These are phyloP conservation scores for Micrasema longulum DNA, from an alignment of 1,140 invertebrate genomes.

Conservation along the genomic window DNA sequence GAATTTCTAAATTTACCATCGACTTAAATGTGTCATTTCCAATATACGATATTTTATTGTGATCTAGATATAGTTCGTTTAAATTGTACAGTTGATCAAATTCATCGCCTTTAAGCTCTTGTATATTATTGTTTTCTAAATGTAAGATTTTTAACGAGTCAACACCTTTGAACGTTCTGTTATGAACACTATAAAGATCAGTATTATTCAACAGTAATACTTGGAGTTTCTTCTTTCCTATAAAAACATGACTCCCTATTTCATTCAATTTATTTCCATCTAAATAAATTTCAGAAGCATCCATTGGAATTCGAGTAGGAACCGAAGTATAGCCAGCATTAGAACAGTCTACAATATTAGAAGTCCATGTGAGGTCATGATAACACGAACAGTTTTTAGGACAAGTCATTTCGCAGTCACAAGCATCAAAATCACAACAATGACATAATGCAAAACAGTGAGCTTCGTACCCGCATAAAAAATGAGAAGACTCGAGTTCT, in stretches of 20 bases:
- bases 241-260: slow-evolving; percentile 89
- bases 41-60: slow-evolving; percentile 86
- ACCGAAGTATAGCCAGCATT: slow-evolving; percentile 82
- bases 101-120: slow-evolving; percentile 84
- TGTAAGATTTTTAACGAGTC: slow-evolving; percentile 82
- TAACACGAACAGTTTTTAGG: slow-evolving; percentile 94
- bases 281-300: slow-evolving; percentile 92
- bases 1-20: slow-evolving; percentile 83
- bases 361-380: slow-evolving; percentile 93
- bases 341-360: slow-evolving; percentile 93
- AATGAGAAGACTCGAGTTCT: slow-evolving; percentile 87
- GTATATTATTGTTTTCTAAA: slow-evolving; percentile 87
- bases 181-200: slow-evolving; percentile 85
- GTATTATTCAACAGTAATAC: slow-evolving; percentile 90
- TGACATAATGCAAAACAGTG: slow-evolving; percentile 94
- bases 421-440: slow-evolving; percentile 95
- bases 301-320: slow-evolving; percentile 91
- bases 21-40: slow-evolving; percentile 87
- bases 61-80: slow-evolving; percentile 87
- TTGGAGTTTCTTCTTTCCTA: slow-evolving; percentile 88
- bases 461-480: slow-evolving; percentile 91
- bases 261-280: slow-evolving; percentile 91
- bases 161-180: slow-evolving; percentile 91
- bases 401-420: slow-evolving; percentile 96
- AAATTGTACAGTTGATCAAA: slow-evolving; percentile 84